These are phyloP conservation scores for Hystrix cristata DNA, from an alignment of 2,113 vertebrate genomes.

Conservation along the genomic window DNA sequence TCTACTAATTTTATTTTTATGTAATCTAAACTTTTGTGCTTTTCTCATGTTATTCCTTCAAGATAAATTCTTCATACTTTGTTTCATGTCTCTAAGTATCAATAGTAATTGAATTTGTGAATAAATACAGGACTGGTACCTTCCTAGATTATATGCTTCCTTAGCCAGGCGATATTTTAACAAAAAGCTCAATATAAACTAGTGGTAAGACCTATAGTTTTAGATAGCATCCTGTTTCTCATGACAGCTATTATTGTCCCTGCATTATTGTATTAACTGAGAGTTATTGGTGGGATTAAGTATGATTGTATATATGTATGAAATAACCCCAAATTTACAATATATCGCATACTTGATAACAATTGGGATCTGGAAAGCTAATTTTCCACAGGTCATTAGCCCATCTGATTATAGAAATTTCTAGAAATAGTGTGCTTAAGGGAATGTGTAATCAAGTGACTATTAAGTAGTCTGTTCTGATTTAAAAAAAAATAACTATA, in stretches of 20 bases:
- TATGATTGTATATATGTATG: not conserved
- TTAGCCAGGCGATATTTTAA: not conserved
- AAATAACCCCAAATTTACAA: not conserved
- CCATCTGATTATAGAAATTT: not conserved
- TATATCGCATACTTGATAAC: not conserved
- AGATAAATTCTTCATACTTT: not conserved
- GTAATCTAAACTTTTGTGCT: not conserved
- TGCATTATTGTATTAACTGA: not conserved
- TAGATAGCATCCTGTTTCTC: not conserved
- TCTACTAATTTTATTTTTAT: constrained; percentile 9
- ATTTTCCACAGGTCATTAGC: not conserved
- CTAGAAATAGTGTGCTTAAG: not conserved
- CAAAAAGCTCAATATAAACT: not conserved
- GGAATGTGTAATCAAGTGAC: not conserved
- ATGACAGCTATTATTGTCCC: not conserved
- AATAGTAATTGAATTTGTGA: not conserved
- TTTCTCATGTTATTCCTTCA: not conserved
- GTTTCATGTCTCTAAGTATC: not conserved
- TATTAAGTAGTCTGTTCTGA: not conserved
- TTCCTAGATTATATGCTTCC: not conserved
- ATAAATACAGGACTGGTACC: not conserved
- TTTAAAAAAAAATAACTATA: not conserved
- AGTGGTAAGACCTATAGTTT: not conserved
- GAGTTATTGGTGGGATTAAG: not conserved
- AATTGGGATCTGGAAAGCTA: not conserved